Percentiles rank a stretch among this genome's conserved stretches.
These are phyloP conservation scores for Chaetorhynchus papuensis DNA, from an alignment of 2,113 vertebrate genomes.

Conservation along the genomic window DNA sequence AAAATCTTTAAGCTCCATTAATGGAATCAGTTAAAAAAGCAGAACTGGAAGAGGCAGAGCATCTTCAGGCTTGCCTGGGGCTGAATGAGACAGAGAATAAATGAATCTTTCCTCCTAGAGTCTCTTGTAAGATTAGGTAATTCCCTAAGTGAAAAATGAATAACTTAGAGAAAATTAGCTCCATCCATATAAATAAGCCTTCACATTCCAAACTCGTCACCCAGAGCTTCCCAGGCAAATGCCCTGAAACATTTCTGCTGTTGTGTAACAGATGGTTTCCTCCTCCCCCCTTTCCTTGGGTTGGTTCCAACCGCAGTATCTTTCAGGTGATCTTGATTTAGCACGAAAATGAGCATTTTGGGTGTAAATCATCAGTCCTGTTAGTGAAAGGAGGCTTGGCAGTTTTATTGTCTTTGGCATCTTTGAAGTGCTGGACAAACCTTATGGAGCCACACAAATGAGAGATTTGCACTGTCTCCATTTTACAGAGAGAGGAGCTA, in stretches of 20 bases:
- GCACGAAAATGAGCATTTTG: conserved; percentile 54
- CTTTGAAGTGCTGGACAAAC: conserved; percentile 28
- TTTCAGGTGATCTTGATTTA: conserved; percentile 63
- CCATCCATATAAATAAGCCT: conserved; percentile 48
- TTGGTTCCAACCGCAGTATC: conserved; percentile 25
- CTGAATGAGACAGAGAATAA: conserved; percentile 32
- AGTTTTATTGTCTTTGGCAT: conserved; percentile 29
- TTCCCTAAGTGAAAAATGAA: conserved; percentile 49
- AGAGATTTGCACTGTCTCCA: conserved; percentile 13
- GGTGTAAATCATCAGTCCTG: conserved; percentile 28
- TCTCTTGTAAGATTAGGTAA: conserved; percentile 38
- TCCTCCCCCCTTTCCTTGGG: conserved; percentile 28
- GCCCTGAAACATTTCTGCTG: conserved; percentile 20
- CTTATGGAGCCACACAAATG: not conserved
- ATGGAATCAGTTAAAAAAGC: not conserved
- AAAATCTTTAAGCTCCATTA: not conserved
- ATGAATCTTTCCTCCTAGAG: conserved; percentile 26
- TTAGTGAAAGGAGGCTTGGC: not conserved
- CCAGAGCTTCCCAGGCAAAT: conserved; percentile 31
- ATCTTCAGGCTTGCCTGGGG: conserved; percentile 31
- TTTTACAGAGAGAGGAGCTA: not conserved
- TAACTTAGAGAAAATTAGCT: conserved; percentile 49
- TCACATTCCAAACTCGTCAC: conserved; percentile 17
- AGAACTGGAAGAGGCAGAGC: conserved; percentile 10
- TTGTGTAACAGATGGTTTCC: conserved; percentile 65